A percentile compares a stretch with the other conserved stretches of the same genome.
These are phyloP conservation scores for Pipistrellus pygmaeus DNA, from an alignment of 2,797 vertebrate species.

Conservation along the genomic window DNA sequence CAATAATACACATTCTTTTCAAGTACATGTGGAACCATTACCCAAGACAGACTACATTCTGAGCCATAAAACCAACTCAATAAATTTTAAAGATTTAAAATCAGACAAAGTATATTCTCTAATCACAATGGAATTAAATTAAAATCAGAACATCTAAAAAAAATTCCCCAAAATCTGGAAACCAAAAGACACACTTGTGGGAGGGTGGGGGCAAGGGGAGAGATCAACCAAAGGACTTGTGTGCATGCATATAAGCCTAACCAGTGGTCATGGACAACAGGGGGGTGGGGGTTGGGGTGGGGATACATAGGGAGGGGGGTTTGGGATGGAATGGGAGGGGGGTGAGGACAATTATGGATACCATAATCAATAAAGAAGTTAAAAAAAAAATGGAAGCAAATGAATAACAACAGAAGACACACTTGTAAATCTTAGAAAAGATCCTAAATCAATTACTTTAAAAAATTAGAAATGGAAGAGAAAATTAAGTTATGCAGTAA, in stretches of 20 bases:
- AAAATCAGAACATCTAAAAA: slow-evolving; percentile 24
- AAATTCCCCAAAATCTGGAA: not conserved
- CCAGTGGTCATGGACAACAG: too few relatives aligned
- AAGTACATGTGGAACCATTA: not conserved
- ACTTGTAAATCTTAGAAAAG: not conserved
- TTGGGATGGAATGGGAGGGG: too few relatives aligned
- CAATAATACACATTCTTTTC: not conserved
- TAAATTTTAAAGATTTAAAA: slow-evolving; percentile 14
- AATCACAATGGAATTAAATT: slow-evolving; percentile 14
- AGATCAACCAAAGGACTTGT: too few relatives aligned
- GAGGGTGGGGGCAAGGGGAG: too few relatives aligned
- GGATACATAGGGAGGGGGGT: too few relatives aligned
- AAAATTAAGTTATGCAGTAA: slow-evolving; percentile 1
- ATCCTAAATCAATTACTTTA: slow-evolving; percentile 32
- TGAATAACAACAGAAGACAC: not conserved
- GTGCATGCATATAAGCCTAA: too few relatives aligned
- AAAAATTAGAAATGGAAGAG: slow-evolving; percentile 24
- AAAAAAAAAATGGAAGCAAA: too few relatives aligned
- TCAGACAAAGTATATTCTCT: not conserved
- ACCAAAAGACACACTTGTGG: not conserved
- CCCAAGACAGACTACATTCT: not conserved
- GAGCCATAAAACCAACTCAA: slow-evolving; percentile 2
- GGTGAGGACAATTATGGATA: too few relatives aligned
- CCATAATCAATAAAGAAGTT: too few relatives aligned
- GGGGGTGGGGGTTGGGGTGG: too few relatives aligned